Base-by-base conservation (phyloP, 2,888 invertebrate genomes). In the Diaprepes abbreviatus region DNA sequence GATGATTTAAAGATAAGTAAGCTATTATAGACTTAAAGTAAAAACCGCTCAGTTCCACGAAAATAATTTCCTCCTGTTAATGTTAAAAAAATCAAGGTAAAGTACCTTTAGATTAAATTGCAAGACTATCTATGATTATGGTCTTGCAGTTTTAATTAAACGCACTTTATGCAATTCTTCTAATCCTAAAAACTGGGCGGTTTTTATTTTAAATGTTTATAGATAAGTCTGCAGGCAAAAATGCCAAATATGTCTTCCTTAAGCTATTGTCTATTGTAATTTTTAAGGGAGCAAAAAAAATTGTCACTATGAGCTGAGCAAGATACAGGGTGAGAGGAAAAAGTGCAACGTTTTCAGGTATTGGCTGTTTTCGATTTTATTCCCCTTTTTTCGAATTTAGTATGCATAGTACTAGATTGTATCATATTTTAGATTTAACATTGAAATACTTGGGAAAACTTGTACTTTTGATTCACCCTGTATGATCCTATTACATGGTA, bases 241-340 rank as follows among this genome's bases (percentile, higher is more conserved):
- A 75, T 79, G 82, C 83, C 82, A 83, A 83, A 83, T 80, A 83
- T 83, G 83, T 83, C 83, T 83, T 83, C 83, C 83, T 83, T 82
- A 81, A 77, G 79, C 79, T 79, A 79, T 76, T 79, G 76, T 79
- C 78, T 79, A 78, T 76, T 77, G 71, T 71, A 71, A 77, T 77
- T 77, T 75, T 76, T 79, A 79, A 79, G 81, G 80, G 79, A 80
- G 79, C 80, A 80, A 81, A 75, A 78, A 52, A 52, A 58, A 54
- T 79, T 80, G 79, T 80, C 81, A 79, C 78, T 80, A 78, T 79
- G 79, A 79, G 80, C 80, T 80, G 75, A 74, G 65, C 57, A 72
- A 72, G 33, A 16, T 36, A 19, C 40, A 33, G 28, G 38, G 48
- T 19, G 14, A n/a, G 10, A 31, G 45, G n/a, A 40, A 50, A 66